phyloP scores from a whole-genome alignment of 2,888 invertebrate genomes.

The Melieria picta region DNA sequence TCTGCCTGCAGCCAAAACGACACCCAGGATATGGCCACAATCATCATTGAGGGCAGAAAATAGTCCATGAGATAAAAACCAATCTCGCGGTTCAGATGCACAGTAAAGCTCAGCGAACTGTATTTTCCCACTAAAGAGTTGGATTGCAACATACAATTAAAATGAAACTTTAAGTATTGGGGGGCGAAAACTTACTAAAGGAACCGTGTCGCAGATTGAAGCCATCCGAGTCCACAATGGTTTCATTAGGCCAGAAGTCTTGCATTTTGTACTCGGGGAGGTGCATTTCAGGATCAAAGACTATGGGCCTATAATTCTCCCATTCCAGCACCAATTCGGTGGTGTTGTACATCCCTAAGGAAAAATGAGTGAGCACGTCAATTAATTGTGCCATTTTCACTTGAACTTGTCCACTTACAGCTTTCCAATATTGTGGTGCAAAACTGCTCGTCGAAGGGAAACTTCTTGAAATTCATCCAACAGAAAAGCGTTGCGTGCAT shows the following conservation, averaged over 20 bases:
- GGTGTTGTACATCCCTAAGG: constrained; percentile 60
- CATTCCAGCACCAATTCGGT: constrained; percentile 55
- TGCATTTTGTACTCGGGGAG: constrained; percentile 58
- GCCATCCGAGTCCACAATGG: constrained; percentile 52
- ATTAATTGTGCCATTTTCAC: background rate
- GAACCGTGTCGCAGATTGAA: constrained; percentile 57
- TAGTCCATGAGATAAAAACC: constrained; percentile 60
- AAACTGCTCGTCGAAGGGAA: constrained; percentile 59
- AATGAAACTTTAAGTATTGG: background rate
- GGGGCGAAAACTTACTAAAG: constrained; percentile 48
- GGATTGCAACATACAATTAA: background rate
- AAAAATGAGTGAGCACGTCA: background rate
- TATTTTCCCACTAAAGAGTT: constrained; percentile 52
- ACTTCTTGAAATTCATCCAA: constrained; percentile 61
- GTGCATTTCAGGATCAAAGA: constrained; percentile 60
- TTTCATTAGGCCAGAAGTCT: constrained; percentile 53
- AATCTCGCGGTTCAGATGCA: constrained; percentile 58
- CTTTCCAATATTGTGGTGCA: constrained; percentile 58
- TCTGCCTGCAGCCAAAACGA: constrained; percentile 61
- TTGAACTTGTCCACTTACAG: constrained; percentile 47
- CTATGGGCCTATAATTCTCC: constrained; percentile 55
- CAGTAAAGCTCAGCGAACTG: constrained; percentile 57
- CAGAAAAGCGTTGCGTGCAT: constrained; percentile 59
- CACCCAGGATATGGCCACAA: constrained; percentile 62
- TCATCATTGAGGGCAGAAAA: constrained; percentile 61